Evolutionary conservation across 2,888 invertebrate genomes (phyloP).

Genomic region (Entomobrya multifasciata): DNA sequence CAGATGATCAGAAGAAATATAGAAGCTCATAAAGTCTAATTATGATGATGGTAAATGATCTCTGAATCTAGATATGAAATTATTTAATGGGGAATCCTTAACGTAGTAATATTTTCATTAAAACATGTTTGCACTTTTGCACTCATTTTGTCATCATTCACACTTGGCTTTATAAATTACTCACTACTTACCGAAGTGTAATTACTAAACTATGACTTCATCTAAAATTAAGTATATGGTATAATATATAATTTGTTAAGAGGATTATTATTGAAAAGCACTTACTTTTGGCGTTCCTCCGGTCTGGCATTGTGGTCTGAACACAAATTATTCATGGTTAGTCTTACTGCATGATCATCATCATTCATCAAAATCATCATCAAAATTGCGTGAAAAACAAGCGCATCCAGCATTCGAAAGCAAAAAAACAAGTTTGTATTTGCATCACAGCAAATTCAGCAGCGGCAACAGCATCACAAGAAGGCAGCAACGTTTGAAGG

Average conservation of each 20-base stretch:
- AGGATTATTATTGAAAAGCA: slow-evolving; percentile 80
- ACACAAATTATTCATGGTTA: slow-evolving; percentile 80
- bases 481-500: slow-evolving; percentile 13
- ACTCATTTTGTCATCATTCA: slow-evolving; percentile 61
- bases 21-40: not conserved
- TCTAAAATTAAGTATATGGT: not conserved
- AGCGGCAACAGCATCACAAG: slow-evolving; percentile 51
- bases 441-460: slow-evolving; percentile 40
- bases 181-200: slow-evolving; percentile 35
- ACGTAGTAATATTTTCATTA: not conserved
- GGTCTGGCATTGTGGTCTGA: slow-evolving; percentile 81
- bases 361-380: slow-evolving; percentile 60
- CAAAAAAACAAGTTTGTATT: slow-evolving; percentile 45
- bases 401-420: slow-evolving; percentile 43
- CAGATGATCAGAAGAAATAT: slow-evolving; percentile 50
- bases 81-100: slow-evolving; percentile 52
- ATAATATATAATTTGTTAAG: not conserved
- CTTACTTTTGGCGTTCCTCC: slow-evolving; percentile 94
- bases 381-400: slow-evolving; percentile 48
- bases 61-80: not conserved
- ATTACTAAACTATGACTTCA: not conserved
- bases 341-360: slow-evolving; percentile 77
- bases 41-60: not conserved
- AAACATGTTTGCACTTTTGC: slow-evolving; percentile 19
- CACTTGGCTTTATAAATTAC: slow-evolving; percentile 29